Percentiles rank a stretch among this genome's conserved stretches.
These are phyloP conservation scores for Manacus vitellinus DNA, from an alignment of 2,113 vertebrate genomes.

Conservation along the genomic window DNA sequence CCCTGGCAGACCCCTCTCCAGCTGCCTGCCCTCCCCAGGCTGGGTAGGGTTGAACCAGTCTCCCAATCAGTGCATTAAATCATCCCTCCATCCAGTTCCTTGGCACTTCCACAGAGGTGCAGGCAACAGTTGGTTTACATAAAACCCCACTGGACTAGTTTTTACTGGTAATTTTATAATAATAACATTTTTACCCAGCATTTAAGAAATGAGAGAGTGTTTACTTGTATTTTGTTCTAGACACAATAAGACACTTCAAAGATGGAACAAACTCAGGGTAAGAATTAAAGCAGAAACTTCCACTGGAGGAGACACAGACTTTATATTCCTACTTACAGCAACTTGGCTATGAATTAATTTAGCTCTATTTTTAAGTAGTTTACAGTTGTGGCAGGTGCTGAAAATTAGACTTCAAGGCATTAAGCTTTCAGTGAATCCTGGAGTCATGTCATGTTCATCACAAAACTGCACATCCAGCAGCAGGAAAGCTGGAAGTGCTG, in stretches of 20 bases:
- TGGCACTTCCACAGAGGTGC: background rate
- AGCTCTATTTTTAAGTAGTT: background rate
- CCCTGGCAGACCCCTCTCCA: background rate
- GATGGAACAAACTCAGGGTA: background rate
- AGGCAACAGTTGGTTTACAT: background rate
- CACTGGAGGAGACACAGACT: background rate
- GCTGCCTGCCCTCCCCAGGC: background rate
- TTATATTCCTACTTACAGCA: background rate
- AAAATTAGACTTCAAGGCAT: background rate
- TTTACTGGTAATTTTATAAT: background rate
- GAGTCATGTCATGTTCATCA: background rate
- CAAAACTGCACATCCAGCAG: background rate
- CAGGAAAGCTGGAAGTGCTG: background rate
- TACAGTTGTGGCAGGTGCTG: background rate
- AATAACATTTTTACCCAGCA: background rate
- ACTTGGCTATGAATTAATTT: background rate
- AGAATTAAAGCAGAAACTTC: background rate
- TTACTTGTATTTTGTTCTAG: background rate
- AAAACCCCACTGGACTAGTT: background rate
- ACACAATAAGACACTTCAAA: background rate
- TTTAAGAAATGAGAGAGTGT: background rate
- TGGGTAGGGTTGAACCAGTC: background rate
- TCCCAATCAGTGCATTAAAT: background rate
- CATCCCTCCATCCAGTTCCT: background rate
- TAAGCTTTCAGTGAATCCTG: background rate